Conservation (phyloP, 2,113 vertebrate genomes). For the Dendropsophus ebraccatus region DNA sequence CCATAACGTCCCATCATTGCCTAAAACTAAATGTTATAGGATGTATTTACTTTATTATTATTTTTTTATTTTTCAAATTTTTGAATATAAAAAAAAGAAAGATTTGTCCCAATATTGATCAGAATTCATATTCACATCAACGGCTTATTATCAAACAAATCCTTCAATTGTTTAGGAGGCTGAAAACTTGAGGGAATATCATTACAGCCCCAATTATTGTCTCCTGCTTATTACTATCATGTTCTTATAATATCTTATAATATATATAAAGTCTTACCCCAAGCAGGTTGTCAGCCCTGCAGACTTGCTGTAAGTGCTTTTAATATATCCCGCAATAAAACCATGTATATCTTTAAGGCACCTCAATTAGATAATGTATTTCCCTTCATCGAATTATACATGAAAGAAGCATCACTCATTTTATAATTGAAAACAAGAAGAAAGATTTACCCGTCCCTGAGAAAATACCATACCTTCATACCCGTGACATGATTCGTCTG, state of each 20-base stretch:
- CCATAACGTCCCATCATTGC: too few relatives aligned
- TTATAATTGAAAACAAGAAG: slow-evolving; percentile 53
- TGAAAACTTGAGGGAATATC: not conserved
- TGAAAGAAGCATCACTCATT: slow-evolving; percentile 55
- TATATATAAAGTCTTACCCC: not conserved
- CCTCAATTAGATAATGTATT: slow-evolving; percentile 53
- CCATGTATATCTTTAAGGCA: slow-evolving; percentile 46
- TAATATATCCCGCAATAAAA: slow-evolving; percentile 57
- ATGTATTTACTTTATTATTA: too few relatives aligned
- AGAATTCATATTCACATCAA: not conserved
- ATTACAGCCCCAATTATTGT: not conserved
- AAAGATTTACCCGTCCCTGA: not conserved
- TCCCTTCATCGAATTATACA: slow-evolving; percentile 52
- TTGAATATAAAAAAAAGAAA: too few relatives aligned
- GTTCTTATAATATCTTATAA: not conserved
- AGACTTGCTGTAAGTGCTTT: slow-evolving; percentile 51
- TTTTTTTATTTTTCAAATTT: too few relatives aligned
- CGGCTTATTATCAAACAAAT: not conserved
- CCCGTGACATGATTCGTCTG: not conserved
- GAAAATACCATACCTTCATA: slow-evolving; percentile 30
- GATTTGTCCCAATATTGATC: not conserved
- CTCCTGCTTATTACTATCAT: not conserved
- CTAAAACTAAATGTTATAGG: too few relatives aligned
- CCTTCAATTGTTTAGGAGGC: not conserved
- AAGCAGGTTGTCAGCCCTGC: slow-evolving; percentile 30